These are phyloP conservation scores for Pitangus sulphuratus DNA, from an alignment of 2,797 vertebrate species.

Conservation along the genomic window DNA sequence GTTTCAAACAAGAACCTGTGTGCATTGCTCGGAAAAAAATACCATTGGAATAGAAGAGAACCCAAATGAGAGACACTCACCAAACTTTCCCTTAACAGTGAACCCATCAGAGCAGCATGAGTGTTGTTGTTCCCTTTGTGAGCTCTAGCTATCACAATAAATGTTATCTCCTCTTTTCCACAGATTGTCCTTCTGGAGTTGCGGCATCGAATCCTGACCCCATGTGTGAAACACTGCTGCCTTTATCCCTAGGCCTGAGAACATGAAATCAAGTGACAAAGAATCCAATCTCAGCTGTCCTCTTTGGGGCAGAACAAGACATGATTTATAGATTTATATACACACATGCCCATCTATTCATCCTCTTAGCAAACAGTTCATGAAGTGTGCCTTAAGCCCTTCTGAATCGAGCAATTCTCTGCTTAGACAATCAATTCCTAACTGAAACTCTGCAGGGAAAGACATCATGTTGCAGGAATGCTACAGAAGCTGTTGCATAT, in stretches of 20 bases:
- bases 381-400: slow-evolving; percentile 38
- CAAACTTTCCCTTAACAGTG: not conserved
- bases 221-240: not conserved
- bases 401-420: slow-evolving; percentile 33
- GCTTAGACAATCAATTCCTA: slow-evolving; percentile 43
- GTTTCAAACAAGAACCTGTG: accelerated
- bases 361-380: slow-evolving; percentile 41
- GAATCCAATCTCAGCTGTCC: not conserved
- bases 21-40: accelerated
- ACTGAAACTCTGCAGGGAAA: slow-evolving; percentile 27
- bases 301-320: slow-evolving; percentile 4
- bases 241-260: not conserved
- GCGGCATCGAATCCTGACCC: not conserved
- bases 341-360: slow-evolving; percentile 51
- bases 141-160: not conserved
- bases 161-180: not conserved
- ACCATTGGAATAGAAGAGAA: not conserved
- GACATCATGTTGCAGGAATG: slow-evolving; percentile 54
- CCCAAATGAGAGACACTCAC: not conserved
- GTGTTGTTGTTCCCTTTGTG: not conserved
- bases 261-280: not conserved
- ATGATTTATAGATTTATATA: not conserved
- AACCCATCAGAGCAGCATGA: not conserved
- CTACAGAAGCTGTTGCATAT: slow-evolving; percentile 50
- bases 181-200: not conserved